Percentiles rank a stretch among this genome's conserved stretches.
Conservation (phyloP, 2,888 invertebrate species). For the Caenorhabditis sp. region DNA sequence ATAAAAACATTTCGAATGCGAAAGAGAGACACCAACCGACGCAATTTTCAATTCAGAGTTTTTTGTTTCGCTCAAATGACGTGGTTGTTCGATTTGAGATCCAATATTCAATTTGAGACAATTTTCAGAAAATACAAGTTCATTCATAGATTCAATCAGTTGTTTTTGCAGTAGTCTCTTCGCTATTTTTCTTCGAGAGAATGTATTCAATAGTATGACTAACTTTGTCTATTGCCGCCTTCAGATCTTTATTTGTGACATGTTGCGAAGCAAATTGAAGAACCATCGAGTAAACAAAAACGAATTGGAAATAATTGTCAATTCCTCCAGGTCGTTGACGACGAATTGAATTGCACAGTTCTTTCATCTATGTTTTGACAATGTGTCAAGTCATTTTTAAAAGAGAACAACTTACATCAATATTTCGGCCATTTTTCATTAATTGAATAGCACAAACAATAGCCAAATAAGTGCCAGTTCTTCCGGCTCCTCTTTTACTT, state of each 20-base stretch:
- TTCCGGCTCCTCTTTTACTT: conserved; percentile 5
- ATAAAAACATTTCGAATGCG: neutral
- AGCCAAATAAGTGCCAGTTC: conserved; percentile 3
- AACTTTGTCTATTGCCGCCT: neutral
- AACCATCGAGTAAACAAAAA: neutral
- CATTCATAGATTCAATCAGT: too few relatives aligned
- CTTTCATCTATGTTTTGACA: neutral
- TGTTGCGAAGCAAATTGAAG: neutral
- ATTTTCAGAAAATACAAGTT: too few relatives aligned
- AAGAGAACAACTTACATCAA: neutral
- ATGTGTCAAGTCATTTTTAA: too few relatives aligned
- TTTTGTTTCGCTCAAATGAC: neutral
- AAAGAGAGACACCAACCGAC: neutral
- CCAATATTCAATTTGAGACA: too few relatives aligned
- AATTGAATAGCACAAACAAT: neutral
- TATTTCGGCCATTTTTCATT: conserved; percentile 2
- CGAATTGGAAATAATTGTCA: neutral
- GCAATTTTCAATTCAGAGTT: neutral
- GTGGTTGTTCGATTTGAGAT: too few relatives aligned
- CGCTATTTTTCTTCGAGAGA: neutral
- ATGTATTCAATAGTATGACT: neutral
- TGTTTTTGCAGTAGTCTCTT: too few relatives aligned
- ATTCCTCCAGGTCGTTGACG: neutral
- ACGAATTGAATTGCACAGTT: neutral
- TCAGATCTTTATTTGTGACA: neutral